A percentile compares a stretch with the other conserved stretches of the same genome.
phyloP scores from a whole-genome alignment of 2,797 vertebrate species.

The Apodemus agrarius region DNA sequence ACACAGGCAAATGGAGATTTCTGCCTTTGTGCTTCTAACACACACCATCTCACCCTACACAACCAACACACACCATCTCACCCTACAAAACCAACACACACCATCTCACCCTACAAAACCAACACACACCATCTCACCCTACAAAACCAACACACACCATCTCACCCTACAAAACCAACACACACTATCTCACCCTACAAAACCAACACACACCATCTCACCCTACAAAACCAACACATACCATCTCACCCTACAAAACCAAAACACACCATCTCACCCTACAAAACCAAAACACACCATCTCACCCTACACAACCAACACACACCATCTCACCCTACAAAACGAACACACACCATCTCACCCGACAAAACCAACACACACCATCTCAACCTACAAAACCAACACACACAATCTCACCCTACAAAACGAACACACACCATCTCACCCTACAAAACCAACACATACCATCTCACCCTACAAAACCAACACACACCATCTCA shows the following conservation, averaged over 20 bases:
- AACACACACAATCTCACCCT: neutral
- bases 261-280: neutral
- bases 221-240: neutral
- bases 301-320: constrained; percentile 6
- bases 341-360: neutral
- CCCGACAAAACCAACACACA: neutral
- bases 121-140: neutral
- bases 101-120: neutral
- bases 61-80: neutral
- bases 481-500: neutral
- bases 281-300: too few species aligned
- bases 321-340: neutral
- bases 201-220: neutral
- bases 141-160: neutral
- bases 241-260: neutral
- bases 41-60: neutral
- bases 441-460: constrained; percentile 6
- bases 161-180: constrained; percentile 6
- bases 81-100: neutral
- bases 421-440: neutral
- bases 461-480: neutral
- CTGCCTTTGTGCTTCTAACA: neutral
- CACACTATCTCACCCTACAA: neutral
- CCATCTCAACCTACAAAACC: neutral
- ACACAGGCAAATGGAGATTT: neutral